These are phyloP conservation scores for Staurois parvus DNA, from an alignment of 2,797 vertebrate genomes.

Conservation along the genomic window DNA sequence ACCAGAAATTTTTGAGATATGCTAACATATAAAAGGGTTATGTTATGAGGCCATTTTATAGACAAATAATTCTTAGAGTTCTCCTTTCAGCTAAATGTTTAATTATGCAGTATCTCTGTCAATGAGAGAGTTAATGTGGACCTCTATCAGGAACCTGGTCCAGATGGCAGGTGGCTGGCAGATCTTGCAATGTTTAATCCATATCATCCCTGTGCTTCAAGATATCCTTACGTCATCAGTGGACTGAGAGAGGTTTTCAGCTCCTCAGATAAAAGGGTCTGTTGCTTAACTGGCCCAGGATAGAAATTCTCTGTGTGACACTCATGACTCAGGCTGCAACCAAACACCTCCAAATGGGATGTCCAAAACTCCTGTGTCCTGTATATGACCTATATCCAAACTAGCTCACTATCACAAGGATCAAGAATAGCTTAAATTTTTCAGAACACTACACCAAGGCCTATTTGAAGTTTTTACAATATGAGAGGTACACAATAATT, in stretches of 20 bases:
- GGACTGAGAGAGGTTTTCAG: slow-evolving; percentile 45
- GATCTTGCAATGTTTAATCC: slow-evolving; percentile 58
- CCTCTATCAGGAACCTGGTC: not conserved
- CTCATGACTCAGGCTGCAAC: slow-evolving; percentile 26
- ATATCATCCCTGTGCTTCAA: slow-evolving; percentile 54
- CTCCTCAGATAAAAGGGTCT: slow-evolving; percentile 54
- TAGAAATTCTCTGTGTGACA: slow-evolving; percentile 44
- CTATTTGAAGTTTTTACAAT: too few relatives aligned
- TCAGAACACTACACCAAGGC: not conserved
- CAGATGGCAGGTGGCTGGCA: slow-evolving; percentile 59
- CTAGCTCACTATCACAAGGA: not conserved
- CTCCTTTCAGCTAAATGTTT: not conserved
- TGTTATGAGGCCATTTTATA: too few relatives aligned
- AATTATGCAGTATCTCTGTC: not conserved
- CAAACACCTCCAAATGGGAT: slow-evolving; percentile 30
- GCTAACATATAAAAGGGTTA: too few relatives aligned
- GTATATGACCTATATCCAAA: not conserved
- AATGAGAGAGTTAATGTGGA: slow-evolving; percentile 7
- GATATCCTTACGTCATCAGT: slow-evolving; percentile 54
- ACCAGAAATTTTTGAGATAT: too few relatives aligned
- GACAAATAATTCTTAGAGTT: too few relatives aligned
- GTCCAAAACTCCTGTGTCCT: not conserved
- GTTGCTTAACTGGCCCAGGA: slow-evolving; percentile 29
- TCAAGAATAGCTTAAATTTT: not conserved
- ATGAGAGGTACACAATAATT: not conserved